These are phyloP conservation scores for Rhegmatorhina hoffmannsi DNA, from an alignment of 2,113 vertebrate species.

Conservation along the genomic window DNA sequence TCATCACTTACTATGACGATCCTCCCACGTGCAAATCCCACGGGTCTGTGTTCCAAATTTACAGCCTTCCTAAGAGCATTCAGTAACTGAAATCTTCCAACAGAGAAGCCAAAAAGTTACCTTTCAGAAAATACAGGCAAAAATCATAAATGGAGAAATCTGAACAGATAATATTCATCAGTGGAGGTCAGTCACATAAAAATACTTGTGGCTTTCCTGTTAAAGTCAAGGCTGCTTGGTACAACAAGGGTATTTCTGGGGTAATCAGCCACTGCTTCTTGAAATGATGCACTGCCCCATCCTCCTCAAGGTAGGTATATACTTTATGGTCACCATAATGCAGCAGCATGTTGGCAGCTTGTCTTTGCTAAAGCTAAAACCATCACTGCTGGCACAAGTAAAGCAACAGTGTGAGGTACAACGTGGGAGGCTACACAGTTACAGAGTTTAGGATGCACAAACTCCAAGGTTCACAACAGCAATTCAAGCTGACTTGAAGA, in stretches of 20 bases:
- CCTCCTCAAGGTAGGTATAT: background rate
- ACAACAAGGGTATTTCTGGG: background rate
- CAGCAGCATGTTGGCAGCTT: background rate
- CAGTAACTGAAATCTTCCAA: background rate
- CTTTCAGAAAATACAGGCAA: background rate
- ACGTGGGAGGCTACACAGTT: accelerated
- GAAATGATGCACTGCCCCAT: background rate
- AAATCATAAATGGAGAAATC: background rate
- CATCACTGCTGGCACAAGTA: background rate
- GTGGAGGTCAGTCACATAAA: background rate
- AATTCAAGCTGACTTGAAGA: background rate
- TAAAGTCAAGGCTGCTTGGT: background rate
- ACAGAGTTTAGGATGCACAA: background rate
- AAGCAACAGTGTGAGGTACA: background rate
- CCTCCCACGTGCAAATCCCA: background rate
- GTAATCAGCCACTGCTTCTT: background rate
- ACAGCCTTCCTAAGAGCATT: background rate
- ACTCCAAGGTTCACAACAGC: background rate
- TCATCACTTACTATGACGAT: background rate
- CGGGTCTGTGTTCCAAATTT: background rate
- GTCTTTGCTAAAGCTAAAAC: background rate
- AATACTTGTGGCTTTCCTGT: background rate
- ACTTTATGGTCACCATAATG: background rate
- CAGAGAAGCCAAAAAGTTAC: background rate
- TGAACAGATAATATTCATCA: background rate